Conservation (phyloP, 2,888 invertebrate species). For the Ophion slaviceki region DNA sequence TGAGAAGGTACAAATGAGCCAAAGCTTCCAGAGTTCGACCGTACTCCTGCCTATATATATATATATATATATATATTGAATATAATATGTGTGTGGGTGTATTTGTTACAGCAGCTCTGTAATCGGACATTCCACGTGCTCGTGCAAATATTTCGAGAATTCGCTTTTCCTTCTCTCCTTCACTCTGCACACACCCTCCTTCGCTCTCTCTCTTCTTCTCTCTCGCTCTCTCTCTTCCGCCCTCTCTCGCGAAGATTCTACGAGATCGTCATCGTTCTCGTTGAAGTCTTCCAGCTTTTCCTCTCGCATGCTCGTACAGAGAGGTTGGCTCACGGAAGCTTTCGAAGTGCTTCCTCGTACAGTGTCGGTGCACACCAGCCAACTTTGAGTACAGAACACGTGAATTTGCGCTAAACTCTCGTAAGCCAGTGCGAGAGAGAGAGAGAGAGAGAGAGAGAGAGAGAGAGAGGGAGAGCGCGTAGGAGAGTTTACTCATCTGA, state of each 20-base stretch:
- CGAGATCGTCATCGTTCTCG: slow-evolving; percentile 53
- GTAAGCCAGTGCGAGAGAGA: background rate
- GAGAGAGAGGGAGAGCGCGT: background rate
- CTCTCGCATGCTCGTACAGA: background rate
- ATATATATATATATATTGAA: background rate
- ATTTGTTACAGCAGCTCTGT: slow-evolving; percentile 5
- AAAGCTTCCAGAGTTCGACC: slow-evolving; percentile 10
- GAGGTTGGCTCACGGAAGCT: slow-evolving; percentile 41
- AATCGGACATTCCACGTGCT: slow-evolving; percentile 32
- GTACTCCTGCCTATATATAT: background rate
- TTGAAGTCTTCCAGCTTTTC: slow-evolving; percentile 46
- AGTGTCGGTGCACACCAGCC: slow-evolving; percentile 15
- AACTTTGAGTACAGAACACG: slow-evolving; percentile 38
- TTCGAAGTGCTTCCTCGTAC: slow-evolving; percentile 19
- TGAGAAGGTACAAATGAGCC: background rate
- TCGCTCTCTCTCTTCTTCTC: background rate
- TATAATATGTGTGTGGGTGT: background rate
- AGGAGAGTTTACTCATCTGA: slow-evolving; percentile 52
- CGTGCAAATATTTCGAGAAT: slow-evolving; percentile 54
- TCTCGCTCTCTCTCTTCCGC: background rate
- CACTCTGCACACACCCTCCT: background rate
- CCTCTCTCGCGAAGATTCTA: slow-evolving; percentile 31
- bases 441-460: slow-evolving; percentile 17
- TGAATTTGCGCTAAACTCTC: slow-evolving; percentile 1
- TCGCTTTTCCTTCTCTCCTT: slow-evolving; percentile 28